A percentile compares a stretch with the other conserved stretches of the same genome.
Evolutionary conservation across 2,888 invertebrate species (phyloP).

Genomic region (Dynastes tityus): DNA sequence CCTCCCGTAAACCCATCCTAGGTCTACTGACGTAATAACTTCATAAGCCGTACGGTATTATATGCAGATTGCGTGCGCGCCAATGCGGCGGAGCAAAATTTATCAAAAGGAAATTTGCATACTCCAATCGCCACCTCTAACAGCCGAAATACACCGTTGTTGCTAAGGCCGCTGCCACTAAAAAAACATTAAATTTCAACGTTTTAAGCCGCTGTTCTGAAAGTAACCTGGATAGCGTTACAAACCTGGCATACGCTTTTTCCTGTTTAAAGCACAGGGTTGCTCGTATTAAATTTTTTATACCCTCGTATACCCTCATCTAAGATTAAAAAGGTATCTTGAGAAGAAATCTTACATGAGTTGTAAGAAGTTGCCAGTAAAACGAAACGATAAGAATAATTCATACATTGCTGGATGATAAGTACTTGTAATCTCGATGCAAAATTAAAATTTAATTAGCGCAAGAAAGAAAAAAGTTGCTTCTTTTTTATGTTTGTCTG

Average conservation of each 20-base stretch:
- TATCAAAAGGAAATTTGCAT: slow-evolving; percentile 66
- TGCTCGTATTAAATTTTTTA: slow-evolving; percentile 40
- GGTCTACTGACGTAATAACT: slow-evolving; percentile 62
- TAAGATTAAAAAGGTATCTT: slow-evolving; percentile 35
- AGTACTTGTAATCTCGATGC: slow-evolving; percentile 29
- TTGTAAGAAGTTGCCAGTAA: slow-evolving; percentile 34
- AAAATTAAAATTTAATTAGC: slow-evolving; percentile 39
- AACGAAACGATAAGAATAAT: slow-evolving; percentile 37
- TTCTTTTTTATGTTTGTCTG: neutral
- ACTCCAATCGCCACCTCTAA: slow-evolving; percentile 46
- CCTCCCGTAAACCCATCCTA: slow-evolving; percentile 33
- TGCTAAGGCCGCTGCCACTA: slow-evolving; percentile 46
- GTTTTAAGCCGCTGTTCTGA: slow-evolving; percentile 55
- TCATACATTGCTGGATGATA: slow-evolving; percentile 28
- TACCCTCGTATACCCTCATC: slow-evolving; percentile 36
- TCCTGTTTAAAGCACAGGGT: slow-evolving; percentile 22
- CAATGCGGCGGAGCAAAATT: slow-evolving; percentile 62
- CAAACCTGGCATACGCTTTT: slow-evolving; percentile 32
- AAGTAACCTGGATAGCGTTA: slow-evolving; percentile 6
- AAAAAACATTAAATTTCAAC: slow-evolving; percentile 58
- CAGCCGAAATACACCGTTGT: slow-evolving; percentile 41
- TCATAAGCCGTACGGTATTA: slow-evolving; percentile 64
- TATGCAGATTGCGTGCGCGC: slow-evolving; percentile 63
- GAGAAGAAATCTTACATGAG: slow-evolving; percentile 11
- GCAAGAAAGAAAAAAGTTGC: neutral